These are phyloP conservation scores for Pterobdella sp. DNA, from an alignment of 2,888 invertebrate genomes.

Conservation along the genomic window DNA sequence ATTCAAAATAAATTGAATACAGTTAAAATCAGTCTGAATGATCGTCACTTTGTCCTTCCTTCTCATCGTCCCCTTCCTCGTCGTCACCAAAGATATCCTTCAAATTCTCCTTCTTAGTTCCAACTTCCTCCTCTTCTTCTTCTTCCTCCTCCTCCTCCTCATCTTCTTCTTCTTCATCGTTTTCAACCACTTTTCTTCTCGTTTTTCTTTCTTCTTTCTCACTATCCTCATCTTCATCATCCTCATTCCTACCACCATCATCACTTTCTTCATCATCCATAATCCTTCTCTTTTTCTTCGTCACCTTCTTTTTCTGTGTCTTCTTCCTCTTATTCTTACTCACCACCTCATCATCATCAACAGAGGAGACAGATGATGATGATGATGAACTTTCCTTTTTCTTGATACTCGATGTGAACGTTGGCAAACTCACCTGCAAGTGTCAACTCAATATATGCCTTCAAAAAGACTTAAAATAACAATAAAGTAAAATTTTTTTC, in stretches of 20 bases:
- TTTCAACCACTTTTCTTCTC: not conserved
- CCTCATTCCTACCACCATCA: not conserved
- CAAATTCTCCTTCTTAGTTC: not conserved
- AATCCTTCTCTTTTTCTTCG: not conserved
- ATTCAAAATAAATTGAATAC: too few relatives aligned
- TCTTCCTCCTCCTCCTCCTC: conserved; percentile 22
- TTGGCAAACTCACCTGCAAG: not conserved
- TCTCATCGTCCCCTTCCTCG: conserved; percentile 11
- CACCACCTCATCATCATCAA: not conserved
- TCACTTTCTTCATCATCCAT: not conserved
- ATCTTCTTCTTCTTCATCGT: not conserved
- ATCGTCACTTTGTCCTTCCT: not conserved
- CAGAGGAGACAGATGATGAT: not conserved
- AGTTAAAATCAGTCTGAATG: too few relatives aligned
- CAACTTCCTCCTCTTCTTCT: not conserved
- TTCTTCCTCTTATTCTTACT: conserved; percentile 7
- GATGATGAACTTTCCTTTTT: conserved; percentile 11
- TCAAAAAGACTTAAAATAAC: too few relatives aligned
- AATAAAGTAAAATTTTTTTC: too few relatives aligned
- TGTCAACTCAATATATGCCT: too few relatives aligned
- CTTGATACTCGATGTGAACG: not conserved
- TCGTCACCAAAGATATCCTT: not conserved
- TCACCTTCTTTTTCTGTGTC: not conserved
- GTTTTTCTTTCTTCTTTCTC: not conserved
- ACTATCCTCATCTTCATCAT: conserved; percentile 1